phyloP scores from a whole-genome alignment of 2,797 vertebrate genomes.

The Argyrosomus regius region DNA sequence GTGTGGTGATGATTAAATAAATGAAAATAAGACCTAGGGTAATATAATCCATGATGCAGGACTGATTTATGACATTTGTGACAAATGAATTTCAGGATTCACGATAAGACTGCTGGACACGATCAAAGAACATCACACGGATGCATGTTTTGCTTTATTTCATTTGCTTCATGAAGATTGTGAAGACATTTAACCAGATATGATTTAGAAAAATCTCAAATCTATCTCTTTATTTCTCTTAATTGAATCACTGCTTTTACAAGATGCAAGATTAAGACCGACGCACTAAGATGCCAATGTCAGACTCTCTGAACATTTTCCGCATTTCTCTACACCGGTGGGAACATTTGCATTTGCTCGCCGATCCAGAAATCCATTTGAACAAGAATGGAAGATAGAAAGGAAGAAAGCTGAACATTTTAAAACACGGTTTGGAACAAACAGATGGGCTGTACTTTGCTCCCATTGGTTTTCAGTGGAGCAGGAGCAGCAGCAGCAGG shows the following conservation, averaged over 20 bases:
- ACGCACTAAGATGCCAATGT: background rate
- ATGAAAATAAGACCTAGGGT: background rate
- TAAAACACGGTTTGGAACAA: constrained; percentile 52
- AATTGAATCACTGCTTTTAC: background rate
- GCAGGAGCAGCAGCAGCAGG: constrained; percentile 16
- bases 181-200: background rate
- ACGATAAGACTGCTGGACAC: background rate
- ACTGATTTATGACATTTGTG: background rate
- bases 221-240: background rate
- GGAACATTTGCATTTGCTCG: background rate
- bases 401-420: constrained; percentile 42
- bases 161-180: constrained; percentile 8
- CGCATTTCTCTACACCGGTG: background rate
- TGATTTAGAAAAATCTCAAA: background rate
- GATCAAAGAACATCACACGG: constrained; percentile 9
- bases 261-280: background rate
- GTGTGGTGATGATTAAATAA: no score
- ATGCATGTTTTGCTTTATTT: background rate
- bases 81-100: background rate
- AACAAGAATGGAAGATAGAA: background rate
- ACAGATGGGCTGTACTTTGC: constrained; percentile 54
- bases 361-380: background rate
- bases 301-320: background rate
- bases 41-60: background rate
- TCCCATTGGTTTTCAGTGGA: constrained; percentile 56